Evolutionary conservation across 2,888 invertebrate genomes (phyloP).

Genomic region (Tenthredo amoena): DNA sequence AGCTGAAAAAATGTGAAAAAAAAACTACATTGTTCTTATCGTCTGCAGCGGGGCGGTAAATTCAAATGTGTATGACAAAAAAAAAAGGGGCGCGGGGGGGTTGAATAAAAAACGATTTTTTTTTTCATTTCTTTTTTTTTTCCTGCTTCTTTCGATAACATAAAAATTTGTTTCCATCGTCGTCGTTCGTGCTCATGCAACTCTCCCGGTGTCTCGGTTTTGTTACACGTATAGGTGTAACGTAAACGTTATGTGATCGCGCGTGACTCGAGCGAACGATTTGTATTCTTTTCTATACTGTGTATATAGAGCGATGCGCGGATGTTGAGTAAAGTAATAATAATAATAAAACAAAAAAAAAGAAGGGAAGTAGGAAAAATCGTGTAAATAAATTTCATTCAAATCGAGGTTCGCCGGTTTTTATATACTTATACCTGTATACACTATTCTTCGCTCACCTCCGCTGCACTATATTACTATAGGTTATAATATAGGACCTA

Average conservation of each 20-base stretch:
- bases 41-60: constrained; percentile 50
- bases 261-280: not conserved
- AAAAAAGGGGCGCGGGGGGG: not conserved
- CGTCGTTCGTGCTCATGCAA: constrained; percentile 8
- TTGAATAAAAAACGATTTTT: too few species aligned
- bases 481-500: constrained; percentile 60
- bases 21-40: constrained; percentile 51
- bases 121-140: not conserved
- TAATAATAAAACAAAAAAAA: too few species aligned
- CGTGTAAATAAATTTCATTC: constrained; percentile 5
- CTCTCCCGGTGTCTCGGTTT: not conserved
- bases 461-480: constrained; percentile 39
- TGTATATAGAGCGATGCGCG: not conserved
- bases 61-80: not conserved
- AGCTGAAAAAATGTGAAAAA: constrained; percentile 19
- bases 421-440: not conserved
- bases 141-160: not conserved
- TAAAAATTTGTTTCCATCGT: not conserved
- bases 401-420: not conserved
- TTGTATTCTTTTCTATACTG: not conserved
- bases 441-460: not conserved
- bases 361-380: not conserved
- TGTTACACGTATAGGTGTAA: not conserved
- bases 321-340: not conserved
- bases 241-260: not conserved